phyloP scores from a whole-genome alignment of 2,797 vertebrate genomes.

The Remorina albescens region DNA sequence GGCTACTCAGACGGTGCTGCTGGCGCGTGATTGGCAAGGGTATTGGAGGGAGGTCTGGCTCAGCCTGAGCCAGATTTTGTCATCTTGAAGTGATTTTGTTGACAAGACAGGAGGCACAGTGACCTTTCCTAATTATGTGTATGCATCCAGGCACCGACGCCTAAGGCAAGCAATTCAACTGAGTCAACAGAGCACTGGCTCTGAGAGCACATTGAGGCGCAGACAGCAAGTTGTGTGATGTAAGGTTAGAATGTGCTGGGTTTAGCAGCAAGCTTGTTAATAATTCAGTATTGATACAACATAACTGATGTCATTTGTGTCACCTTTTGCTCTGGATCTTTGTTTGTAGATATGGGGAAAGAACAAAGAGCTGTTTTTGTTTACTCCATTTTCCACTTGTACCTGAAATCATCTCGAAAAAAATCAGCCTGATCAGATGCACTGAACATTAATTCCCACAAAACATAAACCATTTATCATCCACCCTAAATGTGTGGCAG shows the following conservation, averaged over 20 bases:
- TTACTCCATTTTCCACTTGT: slow-evolving; percentile 1
- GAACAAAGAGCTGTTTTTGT: slow-evolving; percentile 20
- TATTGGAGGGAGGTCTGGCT: slow-evolving; percentile 75
- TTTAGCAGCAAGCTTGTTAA: slow-evolving; percentile 63
- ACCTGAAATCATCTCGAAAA: slow-evolving; percentile 41
- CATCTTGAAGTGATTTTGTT: slow-evolving; percentile 85
- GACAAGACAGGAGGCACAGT: slow-evolving; percentile 83
- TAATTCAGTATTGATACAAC: slow-evolving; percentile 71
- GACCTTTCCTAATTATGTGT: slow-evolving; percentile 88
- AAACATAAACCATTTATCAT: slow-evolving; percentile 69
- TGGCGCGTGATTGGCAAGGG: slow-evolving; percentile 81
- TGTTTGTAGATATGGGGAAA: slow-evolving; percentile 25
- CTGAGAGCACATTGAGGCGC: slow-evolving; percentile 61
- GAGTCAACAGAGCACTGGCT: slow-evolving; percentile 83
- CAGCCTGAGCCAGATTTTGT: slow-evolving; percentile 75
- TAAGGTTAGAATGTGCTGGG: slow-evolving; percentile 62
- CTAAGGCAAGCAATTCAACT: slow-evolving; percentile 85
- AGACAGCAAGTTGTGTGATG: slow-evolving; percentile 62
- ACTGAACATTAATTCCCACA: slow-evolving; percentile 46
- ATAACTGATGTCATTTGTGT: slow-evolving; percentile 56
- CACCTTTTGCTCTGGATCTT: slow-evolving; percentile 41
- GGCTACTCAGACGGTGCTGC: slow-evolving; percentile 73
- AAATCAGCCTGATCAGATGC: slow-evolving; percentile 33
- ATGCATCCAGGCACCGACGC: slow-evolving; percentile 81
- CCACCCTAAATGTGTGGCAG: slow-evolving; percentile 57